Evolutionary conservation across 2,113 vertebrate genomes (phyloP).

Genomic region (Tetrax tetrax): DNA sequence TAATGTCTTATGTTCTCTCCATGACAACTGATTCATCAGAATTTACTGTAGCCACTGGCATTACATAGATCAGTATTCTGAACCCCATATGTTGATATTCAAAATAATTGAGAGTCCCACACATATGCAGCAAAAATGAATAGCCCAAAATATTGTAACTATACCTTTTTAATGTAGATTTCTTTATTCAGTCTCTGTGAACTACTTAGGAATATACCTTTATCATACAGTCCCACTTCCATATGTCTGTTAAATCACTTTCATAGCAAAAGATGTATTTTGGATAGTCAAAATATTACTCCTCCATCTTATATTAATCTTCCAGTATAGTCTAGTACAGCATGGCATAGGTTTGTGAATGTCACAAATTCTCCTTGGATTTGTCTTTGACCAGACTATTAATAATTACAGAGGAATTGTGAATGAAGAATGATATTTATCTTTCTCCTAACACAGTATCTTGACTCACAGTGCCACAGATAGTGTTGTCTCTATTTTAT

Average conservation of each 20-base stretch:
- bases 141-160: not conserved
- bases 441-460: constrained; percentile 53
- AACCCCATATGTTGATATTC: not conserved
- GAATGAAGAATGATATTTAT: constrained; percentile 55
- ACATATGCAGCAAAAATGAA: not conserved
- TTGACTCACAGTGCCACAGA: constrained; percentile 27
- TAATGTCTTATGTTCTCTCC: not conserved
- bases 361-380: constrained; percentile 45
- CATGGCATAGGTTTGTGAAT: constrained; percentile 9
- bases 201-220: not conserved
- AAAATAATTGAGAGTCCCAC: not conserved
- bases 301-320: constrained; percentile 1
- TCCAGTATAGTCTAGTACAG: not conserved
- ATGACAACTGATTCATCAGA: not conserved
- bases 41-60: not conserved
- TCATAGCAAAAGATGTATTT: not conserved
- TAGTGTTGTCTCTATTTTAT: constrained; percentile 21
- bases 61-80: not conserved
- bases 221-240: not conserved
- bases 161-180: not conserved
- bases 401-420: constrained; percentile 56
- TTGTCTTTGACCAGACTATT: constrained; percentile 58
- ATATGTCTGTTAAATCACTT: not conserved
- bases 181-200: not conserved
- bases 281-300: constrained; percentile 6